Evolutionary conservation across 2,113 vertebrate species (phyloP), one percentile per base, ranked within the genome.

Genomic region (Aplodontia rufa): DNA sequence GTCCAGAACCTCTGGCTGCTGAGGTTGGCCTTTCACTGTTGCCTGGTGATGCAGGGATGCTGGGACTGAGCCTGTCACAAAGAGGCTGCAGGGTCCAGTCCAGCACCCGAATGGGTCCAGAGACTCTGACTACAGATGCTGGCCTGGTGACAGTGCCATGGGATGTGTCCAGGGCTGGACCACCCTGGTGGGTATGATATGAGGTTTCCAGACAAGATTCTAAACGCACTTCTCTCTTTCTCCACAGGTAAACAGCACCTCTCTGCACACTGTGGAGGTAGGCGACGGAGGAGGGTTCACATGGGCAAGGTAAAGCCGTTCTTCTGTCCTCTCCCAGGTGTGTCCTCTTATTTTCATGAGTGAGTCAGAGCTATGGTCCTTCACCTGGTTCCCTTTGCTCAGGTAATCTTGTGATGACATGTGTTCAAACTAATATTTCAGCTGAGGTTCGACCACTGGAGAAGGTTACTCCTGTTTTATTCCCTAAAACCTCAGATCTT

Each of bases 291-390:
- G 40, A 12, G 40, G 13, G 7, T n/a, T 30, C 68, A 24, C 28
- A 9, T 17, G 42, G 37, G 5, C 51, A 35, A 55, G 22, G 19
- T 20, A 45, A 26, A 24, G 42, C 12, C 2, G 2, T 35, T 11
- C 11, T 24, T 35, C 26, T 58, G 0, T 3, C 11, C 13, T 3
- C 12, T 19, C 26, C 30, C 4, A 17, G 28, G 10, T 5, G 2
- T 47, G 30, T n/a, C 32, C 71, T 75, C 53, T 35, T 47, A 3
- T 13, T 74, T 28, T 45, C 45, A 45, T 35, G 30, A 19, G 16
- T 0, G 16, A 3, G 53, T 3, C 53, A 16, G 37, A 28, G 26
- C 55, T 26, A 7, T 22, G 12, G 10, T 9, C 30, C 16, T 32
- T 60, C 30, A 17, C 12, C 42, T 35, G 24, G 42, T 24, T 47